These are phyloP conservation scores for Helostoma temminkii DNA, from an alignment of 2,797 vertebrate genomes.

Conservation along the genomic window DNA sequence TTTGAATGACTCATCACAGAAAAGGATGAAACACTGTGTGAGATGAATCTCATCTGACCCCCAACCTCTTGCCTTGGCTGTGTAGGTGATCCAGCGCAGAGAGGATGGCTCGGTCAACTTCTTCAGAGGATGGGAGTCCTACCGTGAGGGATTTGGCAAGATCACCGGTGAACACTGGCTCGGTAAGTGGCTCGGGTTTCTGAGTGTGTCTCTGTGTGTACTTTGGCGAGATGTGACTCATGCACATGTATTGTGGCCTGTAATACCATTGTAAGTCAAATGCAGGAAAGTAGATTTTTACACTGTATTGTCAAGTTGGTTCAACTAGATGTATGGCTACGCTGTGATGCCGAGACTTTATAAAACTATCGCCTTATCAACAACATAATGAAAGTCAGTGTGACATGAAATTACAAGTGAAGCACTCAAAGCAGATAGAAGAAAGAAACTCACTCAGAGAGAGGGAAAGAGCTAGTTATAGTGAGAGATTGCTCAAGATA, in stretches of 20 bases:
- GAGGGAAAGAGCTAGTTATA: constrained; percentile 7
- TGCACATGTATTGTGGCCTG: constrained; percentile 1
- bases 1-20: constrained; percentile 55
- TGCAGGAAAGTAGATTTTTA: constrained; percentile 5
- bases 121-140: constrained; percentile 95
- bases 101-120: constrained; percentile 96
- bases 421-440: constrained; percentile 10
- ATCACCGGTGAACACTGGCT: constrained; percentile 98
- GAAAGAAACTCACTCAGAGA: constrained; percentile 2
- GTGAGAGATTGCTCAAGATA: constrained; percentile 18
- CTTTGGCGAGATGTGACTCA: constrained; percentile 27
- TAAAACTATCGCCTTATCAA: constrained; percentile 15
- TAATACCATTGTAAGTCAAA: constrained; percentile 1
- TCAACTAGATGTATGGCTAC: not conserved
- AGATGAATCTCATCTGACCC: constrained; percentile 48
- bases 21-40: constrained; percentile 47
- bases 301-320: not conserved
- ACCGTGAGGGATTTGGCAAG: constrained; percentile 95
- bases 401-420: constrained; percentile 13
- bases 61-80: constrained; percentile 46
- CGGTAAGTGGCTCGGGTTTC: constrained; percentile 83
- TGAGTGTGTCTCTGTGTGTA: not conserved
- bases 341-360: not conserved
- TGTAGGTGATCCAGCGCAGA: constrained; percentile 94
- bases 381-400: not conserved